These are phyloP conservation scores for Harpegnathos saltator DNA, from an alignment of 1,140 invertebrate genomes.

Conservation along the genomic window DNA sequence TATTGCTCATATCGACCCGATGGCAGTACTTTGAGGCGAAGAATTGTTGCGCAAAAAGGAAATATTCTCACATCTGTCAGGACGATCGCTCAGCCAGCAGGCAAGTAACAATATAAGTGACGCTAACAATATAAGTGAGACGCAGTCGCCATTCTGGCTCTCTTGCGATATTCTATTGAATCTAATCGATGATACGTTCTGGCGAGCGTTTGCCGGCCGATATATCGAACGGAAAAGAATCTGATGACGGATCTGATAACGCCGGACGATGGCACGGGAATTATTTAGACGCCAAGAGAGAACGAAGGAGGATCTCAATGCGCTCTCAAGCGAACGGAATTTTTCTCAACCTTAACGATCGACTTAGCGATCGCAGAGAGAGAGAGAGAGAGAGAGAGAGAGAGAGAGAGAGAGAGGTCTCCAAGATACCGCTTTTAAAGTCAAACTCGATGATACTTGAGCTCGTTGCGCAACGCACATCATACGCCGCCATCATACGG, in stretches of 20 bases:
- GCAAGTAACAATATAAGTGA: too few relatives aligned
- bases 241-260: constrained; percentile 52
- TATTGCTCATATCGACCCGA: neutral
- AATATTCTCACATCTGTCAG: neutral
- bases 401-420: constrained; percentile 20
- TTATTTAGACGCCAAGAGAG: constrained; percentile 36
- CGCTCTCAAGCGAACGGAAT: constrained; percentile 63
- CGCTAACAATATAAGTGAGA: too few relatives aligned
- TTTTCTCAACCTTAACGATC: constrained; percentile 71
- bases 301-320: constrained; percentile 44
- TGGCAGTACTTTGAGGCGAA: neutral
- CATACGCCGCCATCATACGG: neutral
- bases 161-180: constrained; percentile 40
- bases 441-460: constrained; percentile 18
- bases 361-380: constrained; percentile 17
- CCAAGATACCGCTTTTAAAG: constrained; percentile 10
- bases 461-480: constrained; percentile 20
- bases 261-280: constrained; percentile 21
- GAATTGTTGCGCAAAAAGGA: neutral
- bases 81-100: too few relatives aligned
- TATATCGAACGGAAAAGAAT: constrained; percentile 33
- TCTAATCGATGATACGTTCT: constrained; percentile 65
- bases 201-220: constrained; percentile 25
- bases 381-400: constrained; percentile 18
- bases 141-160: too few relatives aligned